Evolutionary conservation across 2,113 vertebrate species (phyloP), one percentile per base, ranked within the genome.

Genomic region (Cavia aperea): DNA sequence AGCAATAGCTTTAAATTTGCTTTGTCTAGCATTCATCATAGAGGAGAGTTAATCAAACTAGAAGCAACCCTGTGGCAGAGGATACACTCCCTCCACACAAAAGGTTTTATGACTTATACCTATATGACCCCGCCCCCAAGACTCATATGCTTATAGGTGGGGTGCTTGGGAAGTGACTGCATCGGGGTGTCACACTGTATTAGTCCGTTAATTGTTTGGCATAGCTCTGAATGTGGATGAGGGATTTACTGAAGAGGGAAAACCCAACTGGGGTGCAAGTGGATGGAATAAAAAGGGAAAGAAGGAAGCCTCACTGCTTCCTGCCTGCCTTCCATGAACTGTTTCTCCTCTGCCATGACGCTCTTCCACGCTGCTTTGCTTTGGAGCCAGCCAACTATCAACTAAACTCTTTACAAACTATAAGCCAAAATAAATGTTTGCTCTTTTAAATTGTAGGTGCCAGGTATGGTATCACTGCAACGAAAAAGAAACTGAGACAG

Each of bases 1-100:
- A 90, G 94, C 19, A 91, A 94, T 84, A 89, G 87, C 63, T 94
- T 94, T 94, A 92, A 86, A 96, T 94, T 94, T 95, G 70, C 56
- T 87, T 89, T 93, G 89, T 87, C 79, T 83, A 90, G 66, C 58
- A 92, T 84, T 88, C 49, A 81, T 89, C 93, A 94, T 23, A 92
- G 15, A 86, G 62, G 70, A 94, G 33, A 95, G 54, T 18, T 91
- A 19, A 72, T 66, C 81, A 89, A 93, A 85, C 0, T 85, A 49
- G 39, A 95, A 82, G 43, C 39, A 62, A 86, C 16, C 60, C 70
- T 81, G 24, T 58, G 21, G 43, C 24, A 85, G 46, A 68, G 77
- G 29, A 88, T 29, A 65, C 6, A 68, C 15, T 81, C 8, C 7
- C 18, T 5, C 9, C 21, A 75, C 3, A 39, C 63, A 65, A 29